These are phyloP conservation scores for Champsocephalus esox DNA, from an alignment of 2,797 vertebrate species.

Conservation along the genomic window DNA sequence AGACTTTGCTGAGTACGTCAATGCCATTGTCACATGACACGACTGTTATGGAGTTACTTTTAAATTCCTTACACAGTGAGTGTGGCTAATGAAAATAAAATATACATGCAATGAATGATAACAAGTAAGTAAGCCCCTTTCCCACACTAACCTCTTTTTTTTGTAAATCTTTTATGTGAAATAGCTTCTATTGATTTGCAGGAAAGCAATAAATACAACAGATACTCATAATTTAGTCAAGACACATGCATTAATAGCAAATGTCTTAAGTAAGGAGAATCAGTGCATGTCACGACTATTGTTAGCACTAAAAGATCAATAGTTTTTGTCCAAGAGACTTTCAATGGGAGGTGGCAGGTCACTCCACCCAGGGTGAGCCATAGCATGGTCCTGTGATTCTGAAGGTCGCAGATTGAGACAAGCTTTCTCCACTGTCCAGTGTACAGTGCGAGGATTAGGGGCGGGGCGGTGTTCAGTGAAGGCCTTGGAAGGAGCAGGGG, in stretches of 20 bases:
- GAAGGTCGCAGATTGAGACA: slow-evolving; percentile 31
- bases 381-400: slow-evolving; percentile 32
- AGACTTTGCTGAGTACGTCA: slow-evolving; percentile 39
- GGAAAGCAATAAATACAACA: slow-evolving; percentile 34
- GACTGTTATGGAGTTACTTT: slow-evolving; percentile 33
- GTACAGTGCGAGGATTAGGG: slow-evolving; percentile 40
- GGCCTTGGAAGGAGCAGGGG: slow-evolving; percentile 38
- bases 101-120: slow-evolving; percentile 34
- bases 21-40: slow-evolving; percentile 15
- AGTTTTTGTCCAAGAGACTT: slow-evolving; percentile 50
- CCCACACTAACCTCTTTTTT: slow-evolving; percentile 22
- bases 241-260: slow-evolving; percentile 48
- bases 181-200: slow-evolving; percentile 50
- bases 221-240: slow-evolving; percentile 27
- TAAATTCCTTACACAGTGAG: slow-evolving; percentile 36
- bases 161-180: slow-evolving; percentile 33
- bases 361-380: slow-evolving; percentile 20
- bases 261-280: slow-evolving; percentile 46
- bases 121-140: slow-evolving; percentile 13
- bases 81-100: slow-evolving; percentile 31
- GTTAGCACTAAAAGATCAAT: slow-evolving; percentile 41
- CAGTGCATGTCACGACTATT: slow-evolving; percentile 53
- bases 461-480: slow-evolving; percentile 49
- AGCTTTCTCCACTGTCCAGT: slow-evolving; percentile 16
- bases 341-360: slow-evolving; percentile 26